phyloP scores from a whole-genome alignment of 1,140 invertebrate genomes.

The Polypedilum pembai region DNA sequence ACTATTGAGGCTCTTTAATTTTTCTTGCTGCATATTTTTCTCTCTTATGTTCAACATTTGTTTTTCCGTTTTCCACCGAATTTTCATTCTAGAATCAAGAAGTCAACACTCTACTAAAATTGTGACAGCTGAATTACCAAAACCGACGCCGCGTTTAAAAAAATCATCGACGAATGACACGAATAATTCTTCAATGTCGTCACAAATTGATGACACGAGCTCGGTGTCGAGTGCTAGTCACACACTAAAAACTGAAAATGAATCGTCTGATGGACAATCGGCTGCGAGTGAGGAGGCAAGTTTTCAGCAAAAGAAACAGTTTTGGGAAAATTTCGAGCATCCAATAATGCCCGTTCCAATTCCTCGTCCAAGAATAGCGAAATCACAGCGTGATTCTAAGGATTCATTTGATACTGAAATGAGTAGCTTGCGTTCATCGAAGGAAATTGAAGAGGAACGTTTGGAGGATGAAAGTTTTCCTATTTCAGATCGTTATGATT shows the following conservation, averaged over 20 bases:
- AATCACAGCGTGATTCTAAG: background rate
- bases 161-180: constrained; percentile 27
- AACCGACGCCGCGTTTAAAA: constrained; percentile 36
- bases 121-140: constrained; percentile 33
- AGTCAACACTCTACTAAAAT: constrained; percentile 18
- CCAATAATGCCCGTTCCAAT: constrained; percentile 1
- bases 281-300: background rate
- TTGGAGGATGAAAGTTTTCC: constrained; percentile 31
- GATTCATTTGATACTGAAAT: constrained; percentile 29
- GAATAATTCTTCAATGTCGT: constrained; percentile 10
- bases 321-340: constrained; percentile 26
- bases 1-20: background rate
- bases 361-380: background rate
- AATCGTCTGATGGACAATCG: background rate
- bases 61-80: constrained; percentile 29
- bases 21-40: background rate
- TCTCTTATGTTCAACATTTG: constrained; percentile 20
- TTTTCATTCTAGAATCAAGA: constrained; percentile 31
- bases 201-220: constrained; percentile 1
- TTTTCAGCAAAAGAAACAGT: constrained; percentile 30
- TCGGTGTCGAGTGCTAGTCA: background rate
- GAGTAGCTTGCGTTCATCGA: constrained; percentile 29
- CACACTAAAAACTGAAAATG: constrained; percentile 3
- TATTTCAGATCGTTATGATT: constrained; percentile 24
- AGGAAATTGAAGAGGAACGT: constrained; percentile 28